These are phyloP conservation scores for Adoxophyes honmai DNA, from an alignment of 1,140 invertebrate genomes.

Conservation along the genomic window DNA sequence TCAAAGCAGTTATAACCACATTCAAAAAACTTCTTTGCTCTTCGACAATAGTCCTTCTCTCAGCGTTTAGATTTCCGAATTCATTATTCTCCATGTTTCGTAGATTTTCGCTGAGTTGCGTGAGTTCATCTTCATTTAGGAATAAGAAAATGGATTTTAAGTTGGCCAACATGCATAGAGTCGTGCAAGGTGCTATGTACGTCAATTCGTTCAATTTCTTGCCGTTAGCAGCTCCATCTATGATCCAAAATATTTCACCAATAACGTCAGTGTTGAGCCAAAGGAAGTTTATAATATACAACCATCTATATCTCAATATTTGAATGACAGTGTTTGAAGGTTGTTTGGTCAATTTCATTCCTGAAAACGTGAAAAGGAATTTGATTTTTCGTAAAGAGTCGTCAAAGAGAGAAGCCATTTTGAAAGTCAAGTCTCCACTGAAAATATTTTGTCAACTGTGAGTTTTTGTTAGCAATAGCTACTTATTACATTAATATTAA, in stretches of 20 bases:
- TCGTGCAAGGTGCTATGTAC: slow-evolving; percentile 31
- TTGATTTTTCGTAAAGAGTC: slow-evolving; percentile 30
- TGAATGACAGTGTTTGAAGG: slow-evolving; percentile 8
- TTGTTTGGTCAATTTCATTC: slow-evolving; percentile 23
- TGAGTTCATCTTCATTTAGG: slow-evolving; percentile 21
- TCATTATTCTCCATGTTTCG: slow-evolving; percentile 16
- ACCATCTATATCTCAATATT: slow-evolving; percentile 17
- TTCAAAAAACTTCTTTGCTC: slow-evolving; percentile 21
- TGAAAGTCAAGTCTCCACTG: not conserved
- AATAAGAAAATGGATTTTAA: slow-evolving; percentile 30
- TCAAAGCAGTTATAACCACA: slow-evolving; percentile 13
- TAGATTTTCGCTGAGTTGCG: not conserved
- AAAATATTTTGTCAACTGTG: too few relatives aligned
- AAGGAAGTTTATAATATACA: slow-evolving; percentile 28
- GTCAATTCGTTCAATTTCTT: slow-evolving; percentile 35
- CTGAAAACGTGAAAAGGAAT: slow-evolving; percentile 19
- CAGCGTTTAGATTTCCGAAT: not conserved
- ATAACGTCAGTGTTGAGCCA: slow-evolving; percentile 33
- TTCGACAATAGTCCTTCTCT: not conserved
- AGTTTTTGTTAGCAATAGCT: too few relatives aligned
- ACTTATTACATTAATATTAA: too few relatives aligned
- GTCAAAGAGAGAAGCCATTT: slow-evolving; percentile 23
- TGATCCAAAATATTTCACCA: slow-evolving; percentile 33
- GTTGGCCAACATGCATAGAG: slow-evolving; percentile 31
- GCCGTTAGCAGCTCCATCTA: slow-evolving; percentile 28